phyloP scores from a whole-genome alignment of 2,113 vertebrate genomes.

The Gnathonemus longibarbis region DNA sequence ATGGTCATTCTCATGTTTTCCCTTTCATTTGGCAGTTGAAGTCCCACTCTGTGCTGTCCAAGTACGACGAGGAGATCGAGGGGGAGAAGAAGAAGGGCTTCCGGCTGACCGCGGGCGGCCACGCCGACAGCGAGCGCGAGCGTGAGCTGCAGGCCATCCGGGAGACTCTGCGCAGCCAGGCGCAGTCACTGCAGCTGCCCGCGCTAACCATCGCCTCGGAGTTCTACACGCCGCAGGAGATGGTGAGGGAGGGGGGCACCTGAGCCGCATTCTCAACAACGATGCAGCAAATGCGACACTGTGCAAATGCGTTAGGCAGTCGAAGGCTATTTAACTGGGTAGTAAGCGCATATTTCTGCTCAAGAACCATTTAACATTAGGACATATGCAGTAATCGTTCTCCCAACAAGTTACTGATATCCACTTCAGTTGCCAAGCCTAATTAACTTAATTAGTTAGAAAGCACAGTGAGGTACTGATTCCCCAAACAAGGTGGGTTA shows the following conservation, averaged over 20 bases:
- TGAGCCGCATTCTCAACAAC: background rate
- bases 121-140: slow-evolving; percentile 67
- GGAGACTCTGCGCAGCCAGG: slow-evolving; percentile 65
- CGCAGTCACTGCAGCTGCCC: slow-evolving; percentile 68
- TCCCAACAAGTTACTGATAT: background rate
- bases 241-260: slow-evolving; percentile 54
- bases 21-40: slow-evolving; percentile 52
- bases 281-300: background rate
- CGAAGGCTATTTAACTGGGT: background rate
- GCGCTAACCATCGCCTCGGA: slow-evolving; percentile 67
- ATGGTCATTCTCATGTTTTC: background rate
- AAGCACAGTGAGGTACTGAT: background rate
- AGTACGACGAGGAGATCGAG: slow-evolving; percentile 84
- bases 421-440: background rate
- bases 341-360: background rate
- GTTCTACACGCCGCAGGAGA: slow-evolving; percentile 77
- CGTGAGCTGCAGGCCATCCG: slow-evolving; percentile 73
- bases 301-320: background rate
- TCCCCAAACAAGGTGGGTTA: background rate
- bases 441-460: background rate
- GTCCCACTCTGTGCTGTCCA: slow-evolving; percentile 65
- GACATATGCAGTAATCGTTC: background rate
- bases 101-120: slow-evolving; percentile 63
- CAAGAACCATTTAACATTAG: background rate
- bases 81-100: slow-evolving; percentile 80